These are phyloP conservation scores for Pristis pectinata DNA, from an alignment of 2,797 vertebrate species.

Conservation along the genomic window DNA sequence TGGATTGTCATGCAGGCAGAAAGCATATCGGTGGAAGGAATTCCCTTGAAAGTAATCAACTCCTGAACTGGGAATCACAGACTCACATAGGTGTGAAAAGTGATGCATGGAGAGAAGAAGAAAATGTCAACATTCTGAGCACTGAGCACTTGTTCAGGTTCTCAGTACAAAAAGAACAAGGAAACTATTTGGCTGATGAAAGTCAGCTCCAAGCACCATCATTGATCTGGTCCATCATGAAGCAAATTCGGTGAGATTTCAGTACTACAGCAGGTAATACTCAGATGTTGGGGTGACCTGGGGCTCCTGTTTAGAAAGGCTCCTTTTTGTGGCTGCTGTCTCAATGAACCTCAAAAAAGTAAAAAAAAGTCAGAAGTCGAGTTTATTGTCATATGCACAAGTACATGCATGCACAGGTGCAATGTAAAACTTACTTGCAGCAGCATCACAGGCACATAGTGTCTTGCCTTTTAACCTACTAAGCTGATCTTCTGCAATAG, in stretches of 20 bases:
- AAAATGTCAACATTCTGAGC: background rate
- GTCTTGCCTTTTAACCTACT: background rate
- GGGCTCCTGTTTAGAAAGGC: background rate
- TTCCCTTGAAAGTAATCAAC: no score
- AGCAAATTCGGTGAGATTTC: background rate
- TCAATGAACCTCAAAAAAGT: background rate
- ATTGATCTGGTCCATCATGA: background rate
- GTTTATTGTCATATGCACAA: no score
- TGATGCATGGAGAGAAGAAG: background rate
- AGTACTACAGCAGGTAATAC: background rate
- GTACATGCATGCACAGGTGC: no score
- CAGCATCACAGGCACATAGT: no score
- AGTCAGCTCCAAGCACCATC: background rate
- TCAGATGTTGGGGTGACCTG: background rate
- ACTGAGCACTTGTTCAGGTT: background rate
- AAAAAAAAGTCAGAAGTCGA: no score
- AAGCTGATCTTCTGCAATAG: background rate
- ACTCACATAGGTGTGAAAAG: background rate
- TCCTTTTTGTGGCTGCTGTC: background rate
- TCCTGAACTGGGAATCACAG: background rate
- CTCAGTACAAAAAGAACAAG: background rate
- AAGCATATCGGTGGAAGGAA: background rate
- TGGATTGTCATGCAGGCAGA: background rate
- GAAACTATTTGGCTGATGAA: background rate
- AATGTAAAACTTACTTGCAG: no score